Evolutionary conservation across 2,113 vertebrate species (phyloP).

Genomic region (Mesoclemmys tuberculata): DNA sequence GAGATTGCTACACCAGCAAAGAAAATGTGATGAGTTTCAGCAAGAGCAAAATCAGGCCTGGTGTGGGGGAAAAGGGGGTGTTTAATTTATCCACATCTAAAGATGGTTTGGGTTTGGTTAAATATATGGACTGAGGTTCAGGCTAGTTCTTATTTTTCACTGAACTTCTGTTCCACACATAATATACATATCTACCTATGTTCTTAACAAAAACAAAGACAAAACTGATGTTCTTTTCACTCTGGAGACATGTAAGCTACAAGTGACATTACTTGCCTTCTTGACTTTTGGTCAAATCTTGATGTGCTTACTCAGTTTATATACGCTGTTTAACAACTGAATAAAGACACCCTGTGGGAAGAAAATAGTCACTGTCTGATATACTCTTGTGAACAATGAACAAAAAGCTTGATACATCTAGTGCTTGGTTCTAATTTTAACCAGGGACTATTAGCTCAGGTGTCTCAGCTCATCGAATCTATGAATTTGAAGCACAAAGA

Average conservation of each 20-base stretch:
- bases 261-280: conserved; percentile 36
- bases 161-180: background rate
- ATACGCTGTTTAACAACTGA: background rate
- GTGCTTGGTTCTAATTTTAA: background rate
- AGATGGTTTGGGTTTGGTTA: background rate
- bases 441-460: conserved; percentile 11
- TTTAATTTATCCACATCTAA: background rate
- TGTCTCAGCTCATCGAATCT: conserved; percentile 29
- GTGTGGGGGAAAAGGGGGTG: background rate
- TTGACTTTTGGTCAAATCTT: conserved; percentile 10
- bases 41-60: background rate
- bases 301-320: conserved; percentile 34
- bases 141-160: conserved; percentile 24
- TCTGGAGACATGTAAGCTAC: background rate
- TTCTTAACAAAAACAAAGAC: background rate
- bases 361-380: background rate
- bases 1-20: background rate
- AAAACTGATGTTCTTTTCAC: conserved; percentile 11
- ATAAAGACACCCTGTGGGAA: background rate
- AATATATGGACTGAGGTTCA: background rate
- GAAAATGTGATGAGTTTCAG: background rate
- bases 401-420: background rate
- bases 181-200: background rate
- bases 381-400: background rate
- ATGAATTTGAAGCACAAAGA: conserved; percentile 11